Evolutionary conservation across 1,140 invertebrate species (phyloP).

Genomic region (Drosophila lini): DNA sequence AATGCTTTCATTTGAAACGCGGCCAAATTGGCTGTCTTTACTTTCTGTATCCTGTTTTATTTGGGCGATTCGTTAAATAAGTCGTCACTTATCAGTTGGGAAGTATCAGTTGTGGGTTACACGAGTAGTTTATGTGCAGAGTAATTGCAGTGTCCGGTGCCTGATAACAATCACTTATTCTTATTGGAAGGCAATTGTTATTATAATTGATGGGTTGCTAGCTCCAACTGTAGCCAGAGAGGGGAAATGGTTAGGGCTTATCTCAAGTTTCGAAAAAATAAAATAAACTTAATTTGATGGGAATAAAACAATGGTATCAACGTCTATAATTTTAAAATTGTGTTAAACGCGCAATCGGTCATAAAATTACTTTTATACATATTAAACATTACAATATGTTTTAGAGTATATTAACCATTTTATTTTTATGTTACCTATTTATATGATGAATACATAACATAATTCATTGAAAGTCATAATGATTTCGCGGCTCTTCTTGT

Average conservation of each 20-base stretch:
- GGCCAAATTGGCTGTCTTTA: constrained; percentile 35
- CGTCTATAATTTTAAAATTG: neutral
- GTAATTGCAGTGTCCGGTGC: constrained; percentile 47
- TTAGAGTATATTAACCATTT: no score
- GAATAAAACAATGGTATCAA: neutral
- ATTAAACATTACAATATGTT: no score
- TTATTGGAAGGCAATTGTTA: constrained; percentile 43
- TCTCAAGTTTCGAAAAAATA: neutral
- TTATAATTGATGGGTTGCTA: constrained; percentile 55
- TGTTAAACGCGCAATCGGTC: neutral
- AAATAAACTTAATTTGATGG: neutral
- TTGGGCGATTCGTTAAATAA: constrained; percentile 16
- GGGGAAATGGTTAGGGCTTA: neutral
- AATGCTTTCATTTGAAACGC: constrained; percentile 31
- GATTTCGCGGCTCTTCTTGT: neutral
- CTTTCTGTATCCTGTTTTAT: constrained; percentile 31
- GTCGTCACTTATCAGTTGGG: constrained; percentile 14
- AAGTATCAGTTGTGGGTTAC: neutral
- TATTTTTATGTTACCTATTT: no score
- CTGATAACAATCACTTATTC: constrained; percentile 41
- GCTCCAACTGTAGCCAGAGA: constrained; percentile 1
- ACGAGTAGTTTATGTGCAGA: constrained; percentile 23
- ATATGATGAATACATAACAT: no score
- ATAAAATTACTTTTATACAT: no score
- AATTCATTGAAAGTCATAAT: neutral